These are phyloP conservation scores for Pterobdella sp. DNA, from an alignment of 2,888 invertebrate species.

Conservation along the genomic window DNA sequence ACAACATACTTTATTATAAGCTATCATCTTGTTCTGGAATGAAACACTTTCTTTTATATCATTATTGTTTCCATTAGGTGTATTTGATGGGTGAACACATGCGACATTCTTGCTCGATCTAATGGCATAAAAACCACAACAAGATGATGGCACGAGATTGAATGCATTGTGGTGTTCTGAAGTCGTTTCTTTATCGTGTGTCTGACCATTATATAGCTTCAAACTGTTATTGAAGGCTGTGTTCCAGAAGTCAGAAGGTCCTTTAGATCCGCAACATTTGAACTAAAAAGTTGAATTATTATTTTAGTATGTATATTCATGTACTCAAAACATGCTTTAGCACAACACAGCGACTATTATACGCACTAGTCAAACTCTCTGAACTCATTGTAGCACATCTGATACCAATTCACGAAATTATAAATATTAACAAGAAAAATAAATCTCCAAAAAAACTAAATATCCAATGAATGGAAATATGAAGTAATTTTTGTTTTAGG, in stretches of 20 bases:
- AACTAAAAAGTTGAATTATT: background rate
- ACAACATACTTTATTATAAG: background rate
- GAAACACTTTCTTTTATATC: background rate
- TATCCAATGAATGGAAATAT: no score
- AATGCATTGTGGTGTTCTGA: background rate
- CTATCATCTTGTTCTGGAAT: background rate
- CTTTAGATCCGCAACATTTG: conserved; percentile 22
- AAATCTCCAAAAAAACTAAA: no score
- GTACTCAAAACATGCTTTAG: background rate
- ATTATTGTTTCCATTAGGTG: background rate
- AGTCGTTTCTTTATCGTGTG: conserved; percentile 2
- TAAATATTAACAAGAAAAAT: no score
- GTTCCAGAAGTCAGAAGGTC: conserved; percentile 8
- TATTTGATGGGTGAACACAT: background rate
- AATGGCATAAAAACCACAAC: conserved; percentile 18
- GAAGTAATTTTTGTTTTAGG: no score
- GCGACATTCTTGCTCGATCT: background rate
- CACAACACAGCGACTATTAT: no score
- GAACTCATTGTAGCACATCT: no score
- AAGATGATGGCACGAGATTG: conserved; percentile 12
- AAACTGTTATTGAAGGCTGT: conserved; percentile 11
- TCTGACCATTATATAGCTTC: background rate
- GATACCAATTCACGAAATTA: no score
- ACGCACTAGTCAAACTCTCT: no score
- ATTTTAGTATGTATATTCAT: background rate